Evolutionary conservation across 2,888 invertebrate genomes (phyloP).

Genomic region (Mesorhabditis sp.): DNA sequence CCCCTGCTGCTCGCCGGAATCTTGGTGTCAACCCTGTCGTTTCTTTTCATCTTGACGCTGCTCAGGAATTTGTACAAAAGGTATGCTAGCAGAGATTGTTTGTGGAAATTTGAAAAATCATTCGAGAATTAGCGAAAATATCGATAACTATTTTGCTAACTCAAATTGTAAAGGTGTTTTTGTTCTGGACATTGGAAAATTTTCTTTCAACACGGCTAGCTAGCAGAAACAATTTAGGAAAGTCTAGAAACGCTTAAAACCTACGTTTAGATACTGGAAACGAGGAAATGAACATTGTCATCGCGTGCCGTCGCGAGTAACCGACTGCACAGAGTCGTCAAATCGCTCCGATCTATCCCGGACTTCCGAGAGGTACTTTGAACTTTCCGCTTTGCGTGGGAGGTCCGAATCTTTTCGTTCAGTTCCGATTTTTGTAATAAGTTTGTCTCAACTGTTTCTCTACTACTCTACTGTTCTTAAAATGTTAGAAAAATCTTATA

Average conservation of each 20-base stretch:
- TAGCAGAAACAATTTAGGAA: too few species aligned
- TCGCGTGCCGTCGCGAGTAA: neutral
- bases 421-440: slow-evolving; percentile 1
- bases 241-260: too few species aligned
- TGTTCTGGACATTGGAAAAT: too few species aligned
- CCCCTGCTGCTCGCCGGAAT: neutral
- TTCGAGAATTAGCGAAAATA: too few species aligned
- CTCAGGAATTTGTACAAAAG: neutral
- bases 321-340: neutral
- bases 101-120: neutral
- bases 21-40: neutral
- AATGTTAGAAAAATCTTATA: too few species aligned
- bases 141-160: too few species aligned
- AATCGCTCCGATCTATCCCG: neutral
- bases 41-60: neutral
- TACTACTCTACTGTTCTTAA: neutral
- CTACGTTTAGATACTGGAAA: neutral
- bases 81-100: neutral
- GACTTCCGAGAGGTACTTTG: neutral
- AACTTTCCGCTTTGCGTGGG: neutral
- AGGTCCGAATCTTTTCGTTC: neutral
- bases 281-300: neutral
- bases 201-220: too few species aligned
- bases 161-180: too few species aligned
- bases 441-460: neutral